phyloP scores from a whole-genome alignment of 2,797 vertebrate species.

The Threskiornis aethiopicus region DNA sequence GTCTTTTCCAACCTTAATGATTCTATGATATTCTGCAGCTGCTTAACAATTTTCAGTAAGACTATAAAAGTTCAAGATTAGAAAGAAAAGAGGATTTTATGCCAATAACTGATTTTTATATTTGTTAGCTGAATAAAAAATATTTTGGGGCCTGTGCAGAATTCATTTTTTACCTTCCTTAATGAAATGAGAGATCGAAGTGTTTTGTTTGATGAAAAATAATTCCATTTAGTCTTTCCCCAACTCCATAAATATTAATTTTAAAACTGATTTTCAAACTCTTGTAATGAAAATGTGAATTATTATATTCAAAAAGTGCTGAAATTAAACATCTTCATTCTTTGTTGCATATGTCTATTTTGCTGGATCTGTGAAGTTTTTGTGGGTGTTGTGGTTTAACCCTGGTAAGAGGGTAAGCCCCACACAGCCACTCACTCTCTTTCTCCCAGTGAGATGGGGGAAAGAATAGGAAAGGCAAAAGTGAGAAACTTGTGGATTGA shows the following conservation, averaged over 20 bases:
- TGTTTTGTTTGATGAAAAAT: not conserved
- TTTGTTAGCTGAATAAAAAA: not conserved
- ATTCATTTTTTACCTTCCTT: not conserved
- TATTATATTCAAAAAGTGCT: not conserved
- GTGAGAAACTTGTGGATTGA: not conserved
- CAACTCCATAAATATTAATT: not conserved
- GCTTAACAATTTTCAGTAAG: not conserved
- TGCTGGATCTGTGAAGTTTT: not conserved
- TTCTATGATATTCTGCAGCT: not conserved
- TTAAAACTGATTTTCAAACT: not conserved
- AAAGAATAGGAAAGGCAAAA: not conserved
- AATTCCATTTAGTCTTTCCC: not conserved
- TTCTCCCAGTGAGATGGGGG: too few species aligned
- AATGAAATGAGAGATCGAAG: not conserved
- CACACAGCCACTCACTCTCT: rapidly evolving
- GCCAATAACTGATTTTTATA: not conserved
- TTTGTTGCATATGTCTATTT: not conserved
- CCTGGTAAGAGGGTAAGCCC: not conserved
- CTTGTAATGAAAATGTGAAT: not conserved
- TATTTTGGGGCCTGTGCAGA: not conserved
- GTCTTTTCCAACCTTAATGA: too few species aligned
- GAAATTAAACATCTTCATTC: not conserved
- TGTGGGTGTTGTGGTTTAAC: not conserved
- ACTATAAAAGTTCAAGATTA: not conserved
- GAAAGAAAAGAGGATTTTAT: not conserved